Base-by-base conservation (phyloP, 2,797 vertebrate genomes). In the Streptopelia turtur region DNA sequence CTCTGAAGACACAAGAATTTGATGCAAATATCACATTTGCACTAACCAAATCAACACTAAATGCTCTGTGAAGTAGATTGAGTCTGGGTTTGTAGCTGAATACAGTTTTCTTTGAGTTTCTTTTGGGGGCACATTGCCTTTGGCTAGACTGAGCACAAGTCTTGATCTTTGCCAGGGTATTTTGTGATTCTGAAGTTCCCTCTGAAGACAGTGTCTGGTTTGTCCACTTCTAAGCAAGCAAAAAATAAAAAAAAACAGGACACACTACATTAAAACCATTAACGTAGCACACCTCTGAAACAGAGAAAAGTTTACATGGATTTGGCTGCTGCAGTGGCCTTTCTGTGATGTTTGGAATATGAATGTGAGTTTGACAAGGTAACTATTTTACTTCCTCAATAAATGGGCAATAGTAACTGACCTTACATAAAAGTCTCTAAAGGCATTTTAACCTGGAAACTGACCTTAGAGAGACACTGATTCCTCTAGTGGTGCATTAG, bases 1-100 rank as follows among this genome's bases (percentile, higher is more conserved):
- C 49, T 90, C 25, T 89, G 93, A 95, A 87, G 90, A 92, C 65
- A 94, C 65, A 87, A 83, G 74, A 89, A 89, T 84, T 70, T 96
- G 93, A 95, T 7, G 37, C 86, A 95, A 93, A 94, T 95, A 94
- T 80, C 78, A 89, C 78, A 94, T 94, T 94, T 95, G 30, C 69
- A 75, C 70, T 91, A 91, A 87, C 60, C 70, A 94, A 89, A 94
- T 93, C 91, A 95, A 95, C 94, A 91, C 91, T 95, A 83, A 94
- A 95, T 14, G 23, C 90, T 91, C 91, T 95, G 59, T 96, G 93
- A 92, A 95, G 76, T 93, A 75, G 84, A 88, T 86, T 95, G 69
- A 96, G 77, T 90, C 55, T 84, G 68, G 1, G 84, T 95, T 92
- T 96, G 84, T 92, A 93, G 70, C 71, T 92, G 84, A 95, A 95